phyloP scores from a whole-genome alignment of 2,888 invertebrate species.

The Pseudococcus longispinus region DNA sequence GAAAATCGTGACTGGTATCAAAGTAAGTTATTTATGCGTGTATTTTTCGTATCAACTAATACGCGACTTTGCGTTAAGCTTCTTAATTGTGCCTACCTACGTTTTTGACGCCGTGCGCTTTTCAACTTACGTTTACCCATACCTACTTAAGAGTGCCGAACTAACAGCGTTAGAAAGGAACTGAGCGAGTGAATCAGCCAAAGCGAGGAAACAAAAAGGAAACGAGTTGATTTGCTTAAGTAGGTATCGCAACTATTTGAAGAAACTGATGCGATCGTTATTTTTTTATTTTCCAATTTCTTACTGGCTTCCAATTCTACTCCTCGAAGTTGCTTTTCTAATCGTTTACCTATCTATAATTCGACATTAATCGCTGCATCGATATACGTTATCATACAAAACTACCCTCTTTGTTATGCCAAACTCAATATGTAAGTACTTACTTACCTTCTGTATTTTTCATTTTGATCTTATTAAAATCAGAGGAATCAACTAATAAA shows the following conservation, averaged over 20 bases:
- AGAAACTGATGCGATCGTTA: too few relatives aligned
- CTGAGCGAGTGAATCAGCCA: not conserved
- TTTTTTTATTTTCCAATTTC: not conserved
- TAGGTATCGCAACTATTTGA: not conserved
- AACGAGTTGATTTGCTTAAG: not conserved
- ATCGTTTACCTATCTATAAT: too few relatives aligned
- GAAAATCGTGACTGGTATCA: conserved; percentile 98
- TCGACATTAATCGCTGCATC: too few relatives aligned
- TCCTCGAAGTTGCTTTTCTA: not conserved
- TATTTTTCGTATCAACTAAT: not conserved
- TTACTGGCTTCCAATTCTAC: not conserved
- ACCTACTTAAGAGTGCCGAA: not conserved
- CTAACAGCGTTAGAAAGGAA: not conserved
- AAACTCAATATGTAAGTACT: too few relatives aligned
- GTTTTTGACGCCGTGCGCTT: not conserved
- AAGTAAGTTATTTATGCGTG: conserved; percentile 63
- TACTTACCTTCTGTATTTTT: not conserved
- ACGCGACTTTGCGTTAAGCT: not conserved
- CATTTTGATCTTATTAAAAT: too few relatives aligned
- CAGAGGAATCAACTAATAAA: too few relatives aligned
- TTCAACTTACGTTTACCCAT: not conserved
- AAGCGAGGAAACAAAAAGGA: not conserved
- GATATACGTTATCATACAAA: too few relatives aligned
- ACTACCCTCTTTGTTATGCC: too few relatives aligned
- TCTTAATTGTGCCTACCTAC: not conserved